Base-by-base conservation (phyloP, 2,113 vertebrate genomes). In the Passerina amoena region DNA sequence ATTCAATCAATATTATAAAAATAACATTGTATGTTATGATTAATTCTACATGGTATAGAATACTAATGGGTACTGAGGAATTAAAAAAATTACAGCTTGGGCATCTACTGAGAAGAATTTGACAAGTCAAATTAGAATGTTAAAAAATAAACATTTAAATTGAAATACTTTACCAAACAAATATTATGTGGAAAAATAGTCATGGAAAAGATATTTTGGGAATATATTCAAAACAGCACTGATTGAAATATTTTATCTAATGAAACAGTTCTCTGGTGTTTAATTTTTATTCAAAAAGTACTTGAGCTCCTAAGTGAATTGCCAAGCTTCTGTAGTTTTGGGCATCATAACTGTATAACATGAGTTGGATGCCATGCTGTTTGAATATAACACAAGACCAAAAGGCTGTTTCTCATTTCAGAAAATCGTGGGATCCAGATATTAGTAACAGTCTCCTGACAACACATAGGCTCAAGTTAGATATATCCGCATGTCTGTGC, bases 1-100 rank as follows among this genome's bases (percentile, higher is more conserved):
- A 97, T 97, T 86, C 88, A 86, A 56, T 77, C 47, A 82, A 64
- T 82, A 51, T 80, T 94, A 86, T 96, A 97, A 92, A 96, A 96
- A 23, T 76, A 92, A n/a, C n/a, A 70, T 65, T 86, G 18, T 73
- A 37, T 60, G 53, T 44, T 91, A 25, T 40, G 6, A 48, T 93
- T 65, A 78, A 80, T 61, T 95, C 53, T 77, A 50, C 54, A 71
- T 81, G 73, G 70, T 92, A 90, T 90, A 93, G 92, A 93, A 95
- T 94, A 97, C 82, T 95, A 95, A 96, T 95, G 89, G 94, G 85
- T 73, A 92, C 75, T 88, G 95, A 95, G 97, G 90, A 96, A 97
- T 95, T 94, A 87, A 96, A 94, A 93, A 93, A 80, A 88, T 88
- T 95, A 92, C 42, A 71, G 24, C 64, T 51, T 9, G 92, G 76